Evolutionary conservation across 2,113 vertebrate species (phyloP).

Genomic region (Irena cyanogastra): DNA sequence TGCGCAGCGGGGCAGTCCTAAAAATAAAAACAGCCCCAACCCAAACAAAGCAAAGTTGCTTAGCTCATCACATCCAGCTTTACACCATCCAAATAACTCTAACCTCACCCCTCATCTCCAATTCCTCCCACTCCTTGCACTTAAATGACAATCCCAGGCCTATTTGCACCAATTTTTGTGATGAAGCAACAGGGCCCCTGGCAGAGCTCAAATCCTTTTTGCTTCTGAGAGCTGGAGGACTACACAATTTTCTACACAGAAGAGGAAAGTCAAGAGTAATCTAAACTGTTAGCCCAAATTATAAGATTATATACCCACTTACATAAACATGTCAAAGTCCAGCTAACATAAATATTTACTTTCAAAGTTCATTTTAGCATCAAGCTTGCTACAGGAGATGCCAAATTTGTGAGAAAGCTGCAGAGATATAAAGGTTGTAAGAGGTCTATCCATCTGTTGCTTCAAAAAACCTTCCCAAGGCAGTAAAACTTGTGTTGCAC

Average conservation of each 20-base stretch:
- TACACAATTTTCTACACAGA: slow-evolving; percentile 74
- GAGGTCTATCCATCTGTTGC: background rate
- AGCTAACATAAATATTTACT: slow-evolving; percentile 23
- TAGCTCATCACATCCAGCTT: slow-evolving; percentile 29
- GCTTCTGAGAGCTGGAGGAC: slow-evolving; percentile 63
- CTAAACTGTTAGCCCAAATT: slow-evolving; percentile 59
- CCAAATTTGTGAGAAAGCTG: background rate
- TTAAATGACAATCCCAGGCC: slow-evolving; percentile 23
- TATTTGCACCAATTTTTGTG: background rate
- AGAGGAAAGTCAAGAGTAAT: slow-evolving; percentile 59
- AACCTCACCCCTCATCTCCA: slow-evolving; percentile 45
- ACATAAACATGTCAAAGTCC: slow-evolving; percentile 41
- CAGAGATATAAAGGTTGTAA: background rate
- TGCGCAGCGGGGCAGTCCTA: background rate
- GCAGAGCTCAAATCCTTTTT: slow-evolving; percentile 67
- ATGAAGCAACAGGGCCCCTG: background rate
- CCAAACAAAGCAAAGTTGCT: slow-evolving; percentile 21
- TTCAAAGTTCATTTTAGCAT: slow-evolving; percentile 46
- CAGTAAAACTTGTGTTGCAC: background rate
- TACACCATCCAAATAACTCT: background rate
- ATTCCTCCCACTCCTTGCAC: slow-evolving; percentile 51
- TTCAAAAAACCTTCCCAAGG: background rate
- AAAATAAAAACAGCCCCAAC: background rate
- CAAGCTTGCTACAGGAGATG: background rate
- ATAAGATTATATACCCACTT: slow-evolving; percentile 37